Evolutionary conservation across 2,888 invertebrate species (phyloP).

Genomic region (Strigamia maritima): DNA sequence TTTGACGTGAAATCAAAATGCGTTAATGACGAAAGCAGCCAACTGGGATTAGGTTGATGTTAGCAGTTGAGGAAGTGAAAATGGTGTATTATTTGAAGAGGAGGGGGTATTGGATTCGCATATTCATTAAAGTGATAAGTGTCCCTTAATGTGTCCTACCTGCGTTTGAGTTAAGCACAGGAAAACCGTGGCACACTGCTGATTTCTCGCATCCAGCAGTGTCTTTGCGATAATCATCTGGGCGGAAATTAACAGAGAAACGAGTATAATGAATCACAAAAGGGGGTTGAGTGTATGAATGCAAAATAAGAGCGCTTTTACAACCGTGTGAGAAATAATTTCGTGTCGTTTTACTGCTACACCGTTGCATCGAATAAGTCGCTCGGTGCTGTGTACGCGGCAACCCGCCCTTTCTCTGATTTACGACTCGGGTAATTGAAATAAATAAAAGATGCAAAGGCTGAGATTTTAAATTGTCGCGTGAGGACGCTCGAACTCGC

Average conservation of each 20-base stretch:
- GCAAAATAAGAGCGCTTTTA: background rate
- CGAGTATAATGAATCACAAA: slow-evolving; percentile 40
- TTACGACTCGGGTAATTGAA: slow-evolving; percentile 38
- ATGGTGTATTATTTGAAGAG: background rate
- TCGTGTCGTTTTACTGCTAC: slow-evolving; percentile 20
- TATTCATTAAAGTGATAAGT: slow-evolving; percentile 38
- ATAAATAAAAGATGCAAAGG: slow-evolving; percentile 39
- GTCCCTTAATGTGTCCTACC: slow-evolving; percentile 37
- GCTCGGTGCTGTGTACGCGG: background rate
- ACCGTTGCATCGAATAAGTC: background rate
- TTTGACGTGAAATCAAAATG: background rate
- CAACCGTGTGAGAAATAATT: background rate
- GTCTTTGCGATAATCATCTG: slow-evolving; percentile 39
- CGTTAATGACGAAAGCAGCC: background rate
- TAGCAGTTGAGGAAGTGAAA: background rate
- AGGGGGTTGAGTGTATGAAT: slow-evolving; percentile 12
- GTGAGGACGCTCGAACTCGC: background rate
- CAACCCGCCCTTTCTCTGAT: slow-evolving; percentile 16
- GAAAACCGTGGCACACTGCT: slow-evolving; percentile 12
- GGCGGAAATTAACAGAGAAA: slow-evolving; percentile 40
- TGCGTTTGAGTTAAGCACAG: slow-evolving; percentile 25
- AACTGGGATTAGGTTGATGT: background rate
- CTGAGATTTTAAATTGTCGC: slow-evolving; percentile 29
- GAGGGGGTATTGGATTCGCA: slow-evolving; percentile 9
- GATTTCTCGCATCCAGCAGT: slow-evolving; percentile 11